These are phyloP conservation scores for Proteles cristata DNA, from an alignment of 2,113 vertebrate species.

Conservation along the genomic window DNA sequence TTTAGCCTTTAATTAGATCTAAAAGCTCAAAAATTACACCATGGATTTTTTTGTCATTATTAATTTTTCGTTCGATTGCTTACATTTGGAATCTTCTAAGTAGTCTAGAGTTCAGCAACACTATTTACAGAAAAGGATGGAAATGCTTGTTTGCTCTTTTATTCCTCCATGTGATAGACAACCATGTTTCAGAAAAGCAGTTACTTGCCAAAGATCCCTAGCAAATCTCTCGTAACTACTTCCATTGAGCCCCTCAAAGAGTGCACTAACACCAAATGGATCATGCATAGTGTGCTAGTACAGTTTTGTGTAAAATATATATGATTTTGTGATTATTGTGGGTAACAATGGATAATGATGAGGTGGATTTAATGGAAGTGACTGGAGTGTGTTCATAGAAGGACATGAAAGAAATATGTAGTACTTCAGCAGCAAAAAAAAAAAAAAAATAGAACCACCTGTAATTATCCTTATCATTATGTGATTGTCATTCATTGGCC, in stretches of 20 bases:
- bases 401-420: not conserved
- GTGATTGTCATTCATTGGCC: not conserved
- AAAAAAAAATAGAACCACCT: not conserved
- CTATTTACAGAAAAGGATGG: not conserved
- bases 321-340: not conserved
- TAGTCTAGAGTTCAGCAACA: not conserved
- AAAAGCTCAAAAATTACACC: not conserved
- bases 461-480: not conserved
- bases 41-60: not conserved
- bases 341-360: not conserved
- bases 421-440: not conserved
- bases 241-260: fast-evolving
- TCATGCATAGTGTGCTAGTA: not conserved
- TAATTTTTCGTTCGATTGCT: not conserved
- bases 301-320: not conserved
- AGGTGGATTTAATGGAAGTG: not conserved
- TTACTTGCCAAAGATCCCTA: not conserved
- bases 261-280: not conserved
- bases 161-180: not conserved
- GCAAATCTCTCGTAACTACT: not conserved
- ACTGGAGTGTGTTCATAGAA: not conserved
- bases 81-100: not conserved
- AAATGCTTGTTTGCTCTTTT: not conserved
- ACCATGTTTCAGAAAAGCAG: not conserved
- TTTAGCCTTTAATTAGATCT: not conserved